phyloP scores from a whole-genome alignment of 2,113 vertebrate genomes.

The Phyllostomus hastatus region DNA sequence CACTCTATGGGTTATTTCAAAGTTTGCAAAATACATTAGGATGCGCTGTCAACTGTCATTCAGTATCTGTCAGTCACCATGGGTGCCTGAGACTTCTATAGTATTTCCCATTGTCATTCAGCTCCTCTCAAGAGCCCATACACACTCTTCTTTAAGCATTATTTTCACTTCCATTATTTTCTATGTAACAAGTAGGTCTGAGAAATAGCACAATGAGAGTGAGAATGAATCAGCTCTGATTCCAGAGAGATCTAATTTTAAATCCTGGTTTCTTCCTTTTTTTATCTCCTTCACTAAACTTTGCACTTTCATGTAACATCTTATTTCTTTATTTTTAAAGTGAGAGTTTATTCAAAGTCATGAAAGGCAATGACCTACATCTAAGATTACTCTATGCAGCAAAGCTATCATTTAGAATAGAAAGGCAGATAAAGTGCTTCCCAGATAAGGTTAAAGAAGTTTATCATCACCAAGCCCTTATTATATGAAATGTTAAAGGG shows the following conservation, averaged over 20 bases:
- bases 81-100: not conserved
- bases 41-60: not conserved
- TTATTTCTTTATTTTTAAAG: conserved; percentile 10
- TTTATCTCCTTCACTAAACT: not conserved
- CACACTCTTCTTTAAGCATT: not conserved
- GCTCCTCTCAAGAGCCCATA: not conserved
- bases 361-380: no score
- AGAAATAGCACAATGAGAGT: not conserved
- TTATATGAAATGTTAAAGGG: no score
- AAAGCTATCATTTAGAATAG: no score
- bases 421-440: no score
- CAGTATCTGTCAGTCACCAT: not conserved
- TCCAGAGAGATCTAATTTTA: conserved; percentile 22
- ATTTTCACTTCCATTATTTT: not conserved
- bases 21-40: not conserved
- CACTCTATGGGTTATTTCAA: not conserved
- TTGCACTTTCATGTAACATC: not conserved
- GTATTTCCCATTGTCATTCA: not conserved
- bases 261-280: not conserved
- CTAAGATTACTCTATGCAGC: no score
- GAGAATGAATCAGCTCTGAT: not conserved
- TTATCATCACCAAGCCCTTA: no score
- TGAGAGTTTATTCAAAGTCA: not conserved
- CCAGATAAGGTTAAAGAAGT: no score
- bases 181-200: not conserved